Conservation (phyloP, 2,113 vertebrate genomes). For the Neogale vison region DNA sequence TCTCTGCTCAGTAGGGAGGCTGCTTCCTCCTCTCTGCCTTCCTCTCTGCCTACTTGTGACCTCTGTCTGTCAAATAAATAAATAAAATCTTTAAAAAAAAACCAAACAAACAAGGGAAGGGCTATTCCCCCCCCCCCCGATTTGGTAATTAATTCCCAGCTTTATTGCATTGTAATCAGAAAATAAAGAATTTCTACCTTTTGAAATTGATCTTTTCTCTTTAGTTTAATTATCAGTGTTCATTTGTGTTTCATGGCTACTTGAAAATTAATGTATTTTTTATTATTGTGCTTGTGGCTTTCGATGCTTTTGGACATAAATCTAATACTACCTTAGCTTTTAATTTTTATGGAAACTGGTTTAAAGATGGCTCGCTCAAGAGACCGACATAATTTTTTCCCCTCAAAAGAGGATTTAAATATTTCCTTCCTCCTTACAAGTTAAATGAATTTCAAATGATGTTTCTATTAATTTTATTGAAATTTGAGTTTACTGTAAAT, state of each 20-base stretch:
- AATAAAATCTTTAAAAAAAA: no score
- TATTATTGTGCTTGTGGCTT: not conserved
- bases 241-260: not conserved
- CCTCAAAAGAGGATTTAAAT: not conserved
- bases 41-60: no score
- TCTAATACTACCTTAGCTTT: not conserved
- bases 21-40: no score
- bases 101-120: no score
- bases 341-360: slow-evolving; percentile 27
- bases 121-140: not conserved
- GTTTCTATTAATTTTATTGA: no score
- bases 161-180: not conserved
- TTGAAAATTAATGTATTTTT: not conserved
- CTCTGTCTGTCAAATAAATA: no score
- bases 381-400: not conserved
- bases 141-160: not conserved
- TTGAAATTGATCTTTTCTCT: not conserved
- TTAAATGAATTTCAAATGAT: no score
- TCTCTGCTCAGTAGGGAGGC: no score
- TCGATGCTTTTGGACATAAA: not conserved
- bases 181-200: not conserved
- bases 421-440: no score
- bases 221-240: not conserved
- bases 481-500: no score
- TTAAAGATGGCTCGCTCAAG: not conserved